These are phyloP conservation scores for Campaea margaritaria DNA, from an alignment of 2,888 invertebrate species.

Conservation along the genomic window DNA sequence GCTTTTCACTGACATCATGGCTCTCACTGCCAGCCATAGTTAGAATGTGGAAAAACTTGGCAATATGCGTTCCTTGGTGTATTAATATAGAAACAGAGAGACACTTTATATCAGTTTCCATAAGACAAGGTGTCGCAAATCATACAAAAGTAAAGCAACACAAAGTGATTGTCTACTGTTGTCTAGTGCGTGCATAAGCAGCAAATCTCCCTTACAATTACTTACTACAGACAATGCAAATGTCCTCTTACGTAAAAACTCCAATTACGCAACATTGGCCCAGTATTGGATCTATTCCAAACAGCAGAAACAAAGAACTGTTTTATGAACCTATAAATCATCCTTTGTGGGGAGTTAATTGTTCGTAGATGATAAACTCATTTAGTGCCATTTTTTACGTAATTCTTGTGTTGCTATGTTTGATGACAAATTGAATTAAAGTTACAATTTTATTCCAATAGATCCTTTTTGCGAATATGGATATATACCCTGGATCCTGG, in stretches of 20 bases:
- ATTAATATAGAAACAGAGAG: not conserved
- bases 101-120: not conserved
- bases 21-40: not conserved
- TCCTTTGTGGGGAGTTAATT: slow-evolving; percentile 53
- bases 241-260: slow-evolving; percentile 27
- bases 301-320: slow-evolving; percentile 50
- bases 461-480: too few species aligned
- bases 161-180: not conserved
- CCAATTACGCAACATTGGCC: slow-evolving; percentile 48
- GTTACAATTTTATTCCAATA: too few species aligned
- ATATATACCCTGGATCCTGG: too few species aligned
- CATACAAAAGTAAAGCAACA: not conserved
- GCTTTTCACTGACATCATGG: slow-evolving; percentile 1
- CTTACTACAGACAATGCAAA: slow-evolving; percentile 7
- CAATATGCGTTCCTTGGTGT: not conserved
- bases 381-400: slow-evolving; percentile 26
- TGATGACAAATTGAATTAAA: slow-evolving; percentile 5
- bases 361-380: slow-evolving; percentile 34
- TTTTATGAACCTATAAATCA: slow-evolving; percentile 56
- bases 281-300: slow-evolving; percentile 58
- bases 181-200: not conserved
- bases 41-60: not conserved
- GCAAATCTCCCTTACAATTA: not conserved
- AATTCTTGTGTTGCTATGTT: slow-evolving; percentile 24
- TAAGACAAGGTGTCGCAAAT: not conserved